Conservation (phyloP, 2,888 invertebrate genomes). For the Drosophila cognata region DNA sequence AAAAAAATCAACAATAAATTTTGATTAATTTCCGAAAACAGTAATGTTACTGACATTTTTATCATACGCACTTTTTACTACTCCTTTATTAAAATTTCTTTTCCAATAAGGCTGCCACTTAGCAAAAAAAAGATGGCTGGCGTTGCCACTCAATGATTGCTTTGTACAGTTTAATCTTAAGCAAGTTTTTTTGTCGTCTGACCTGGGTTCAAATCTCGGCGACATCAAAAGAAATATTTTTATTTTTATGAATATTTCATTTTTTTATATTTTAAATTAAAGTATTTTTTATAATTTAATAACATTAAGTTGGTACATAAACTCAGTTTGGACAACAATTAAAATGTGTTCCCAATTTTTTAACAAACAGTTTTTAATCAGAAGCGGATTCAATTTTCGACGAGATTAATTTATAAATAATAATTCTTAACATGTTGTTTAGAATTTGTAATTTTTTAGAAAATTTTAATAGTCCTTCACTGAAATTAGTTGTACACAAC, state of each 20-base stretch:
- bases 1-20: neutral
- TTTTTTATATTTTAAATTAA: neutral
- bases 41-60: neutral
- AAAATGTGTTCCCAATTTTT: neutral
- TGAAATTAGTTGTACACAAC: too few relatives aligned
- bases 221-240: neutral
- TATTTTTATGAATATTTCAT: too few relatives aligned
- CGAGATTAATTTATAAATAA: neutral
- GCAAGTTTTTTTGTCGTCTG: neutral
- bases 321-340: neutral
- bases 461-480: too few relatives aligned
- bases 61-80: neutral
- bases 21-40: neutral
- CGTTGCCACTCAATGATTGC: slow-evolving; percentile 19
- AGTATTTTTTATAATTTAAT: neutral
- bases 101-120: slow-evolving; percentile 8
- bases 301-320: neutral
- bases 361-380: neutral
- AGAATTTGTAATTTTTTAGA: neutral
- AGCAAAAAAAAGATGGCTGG: neutral
- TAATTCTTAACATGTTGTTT: neutral
- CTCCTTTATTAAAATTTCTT: neutral
- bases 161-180: neutral
- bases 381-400: neutral
- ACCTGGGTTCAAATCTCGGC: slow-evolving; percentile 22